Evolutionary conservation across 2,797 vertebrate species (phyloP).

Genomic region (Phyllotis vaccarum): DNA sequence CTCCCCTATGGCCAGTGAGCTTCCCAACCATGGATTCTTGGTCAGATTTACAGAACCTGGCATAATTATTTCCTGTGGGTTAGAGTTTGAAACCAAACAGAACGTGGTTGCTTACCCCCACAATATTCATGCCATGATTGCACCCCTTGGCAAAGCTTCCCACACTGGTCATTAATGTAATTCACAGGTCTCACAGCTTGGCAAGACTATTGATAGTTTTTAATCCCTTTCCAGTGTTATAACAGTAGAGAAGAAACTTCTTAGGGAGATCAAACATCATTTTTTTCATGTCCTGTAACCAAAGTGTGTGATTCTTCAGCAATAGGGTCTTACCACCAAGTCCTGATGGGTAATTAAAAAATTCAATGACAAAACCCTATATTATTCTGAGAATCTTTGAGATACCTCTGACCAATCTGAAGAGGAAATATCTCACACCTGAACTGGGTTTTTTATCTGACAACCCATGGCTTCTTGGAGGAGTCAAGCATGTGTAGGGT

Average conservation of each 20-base stretch:
- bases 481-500: background rate
- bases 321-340: background rate
- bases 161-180: background rate
- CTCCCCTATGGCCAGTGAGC: background rate
- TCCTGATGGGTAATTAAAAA: background rate
- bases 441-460: background rate
- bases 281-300: background rate
- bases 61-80: background rate
- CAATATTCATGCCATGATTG: background rate
- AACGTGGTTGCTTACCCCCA: background rate
- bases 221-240: background rate
- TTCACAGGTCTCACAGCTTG: background rate
- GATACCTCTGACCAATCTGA: background rate
- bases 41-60: background rate
- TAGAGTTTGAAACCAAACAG: background rate
- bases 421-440: background rate
- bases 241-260: background rate
- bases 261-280: background rate
- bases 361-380: background rate
- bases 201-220: background rate
- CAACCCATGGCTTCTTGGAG: background rate
- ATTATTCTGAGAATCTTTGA: background rate
- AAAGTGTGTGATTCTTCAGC: background rate
- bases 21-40: background rate
- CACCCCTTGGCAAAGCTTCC: background rate